Conservation (phyloP, 2,888 invertebrate genomes). For the Stramonita haemastoma region DNA sequence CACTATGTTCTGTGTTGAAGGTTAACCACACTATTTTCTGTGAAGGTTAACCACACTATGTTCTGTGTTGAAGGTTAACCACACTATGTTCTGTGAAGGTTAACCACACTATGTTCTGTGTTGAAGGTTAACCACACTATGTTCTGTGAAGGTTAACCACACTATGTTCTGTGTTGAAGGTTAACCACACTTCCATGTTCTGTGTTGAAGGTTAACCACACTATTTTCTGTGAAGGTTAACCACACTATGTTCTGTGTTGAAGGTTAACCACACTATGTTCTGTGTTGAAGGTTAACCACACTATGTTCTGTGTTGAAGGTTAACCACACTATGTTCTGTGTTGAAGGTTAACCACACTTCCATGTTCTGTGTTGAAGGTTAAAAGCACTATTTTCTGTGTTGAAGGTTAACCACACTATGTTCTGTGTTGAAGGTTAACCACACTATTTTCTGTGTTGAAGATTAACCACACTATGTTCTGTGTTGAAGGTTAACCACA, state of each 20-base stretch:
- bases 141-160: too few relatives aligned
- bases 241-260: background rate
- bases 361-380: conserved; percentile 61
- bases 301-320: conserved; percentile 59
- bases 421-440: conserved; percentile 61
- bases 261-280: conserved; percentile 60
- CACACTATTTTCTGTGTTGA: background rate
- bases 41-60: background rate
- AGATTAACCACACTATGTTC: too few relatives aligned
- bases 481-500: conserved; percentile 60
- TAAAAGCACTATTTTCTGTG: background rate
- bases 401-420: too few relatives aligned
- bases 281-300: background rate
- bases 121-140: too few relatives aligned
- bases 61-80: background rate
- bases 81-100: too few relatives aligned
- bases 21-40: too few relatives aligned
- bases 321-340: conserved; percentile 39
- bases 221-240: background rate
- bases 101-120: background rate
- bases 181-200: too few relatives aligned
- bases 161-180: background rate
- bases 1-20: background rate
- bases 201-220: conserved; percentile 60
- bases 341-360: too few relatives aligned